Evolutionary conservation across 2,888 invertebrate genomes (phyloP), one percentile per base, ranked within the genome.

Genomic region (Polyommatus iphigenia): DNA sequence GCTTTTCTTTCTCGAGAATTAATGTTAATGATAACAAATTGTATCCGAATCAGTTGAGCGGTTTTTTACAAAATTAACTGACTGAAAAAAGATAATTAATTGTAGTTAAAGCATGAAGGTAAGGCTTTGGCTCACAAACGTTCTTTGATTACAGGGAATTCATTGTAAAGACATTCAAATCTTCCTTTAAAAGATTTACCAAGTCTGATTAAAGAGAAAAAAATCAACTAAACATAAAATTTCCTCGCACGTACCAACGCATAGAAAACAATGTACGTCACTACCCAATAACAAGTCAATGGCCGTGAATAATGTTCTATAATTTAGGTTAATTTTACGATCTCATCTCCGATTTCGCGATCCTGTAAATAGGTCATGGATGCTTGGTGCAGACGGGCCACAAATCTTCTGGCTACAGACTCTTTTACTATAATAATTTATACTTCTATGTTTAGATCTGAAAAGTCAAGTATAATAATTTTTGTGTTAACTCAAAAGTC

Each of bases 291-390:
- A 67, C 67, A 67, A 32, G 67, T 67, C 67, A 67, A 67, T 67
- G 67, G 29, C 67, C 15, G 29, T 32, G 29, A 67, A 15, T 67
- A 67, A 67, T 67, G 29, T 67, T 67, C 67, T 67, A 67, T 67
- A 29, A 67, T 67, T 67, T 67, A 67, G 67, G 67, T 67, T 67
- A 67, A 67, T 67, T 67, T 67, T 67, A 67, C 67, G 67, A 67
- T 67, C 67, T 18, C 67, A 32, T 67, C 67, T 67, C 67, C 29
- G 67, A 67, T 67, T 67, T 32, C 29, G 29, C 29, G 67, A 29
- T 67, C 29, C 29, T 32, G 67, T 67, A 67, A 32, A 29, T 67
- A 67, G 67, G 67, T 67, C 67, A 67, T 29, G 67, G 29, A 67
- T 5, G 18, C 2, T 15, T 1, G 13, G 15, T 18, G 67, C 15